phyloP scores from a whole-genome alignment of 37 sponge, comb jelly and placozoan genomes.

The Geodia barretti region DNA sequence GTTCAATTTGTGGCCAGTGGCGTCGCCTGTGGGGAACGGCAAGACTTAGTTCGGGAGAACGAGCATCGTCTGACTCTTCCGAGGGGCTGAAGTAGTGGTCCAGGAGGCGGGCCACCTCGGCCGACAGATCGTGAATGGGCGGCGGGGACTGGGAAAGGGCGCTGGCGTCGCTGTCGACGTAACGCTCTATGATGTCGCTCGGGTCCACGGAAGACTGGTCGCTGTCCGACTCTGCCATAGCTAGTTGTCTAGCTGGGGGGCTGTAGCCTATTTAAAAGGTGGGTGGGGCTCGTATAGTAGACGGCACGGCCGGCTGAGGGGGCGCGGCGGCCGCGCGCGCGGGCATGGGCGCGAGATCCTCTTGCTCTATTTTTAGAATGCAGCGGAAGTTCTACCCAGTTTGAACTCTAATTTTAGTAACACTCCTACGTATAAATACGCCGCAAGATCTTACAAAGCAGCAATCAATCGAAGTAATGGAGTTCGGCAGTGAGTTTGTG shows the following conservation, averaged over 20 bases:
- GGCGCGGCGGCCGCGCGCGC: too few relatives aligned
- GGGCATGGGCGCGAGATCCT: not conserved
- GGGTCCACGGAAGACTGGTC: not conserved
- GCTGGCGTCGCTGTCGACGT: not conserved
- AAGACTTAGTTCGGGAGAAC: too few relatives aligned
- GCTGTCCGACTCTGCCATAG: too few relatives aligned
- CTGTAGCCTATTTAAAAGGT: not conserved
- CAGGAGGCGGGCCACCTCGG: not conserved
- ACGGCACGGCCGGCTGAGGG: not conserved
- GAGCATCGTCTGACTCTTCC: not conserved
- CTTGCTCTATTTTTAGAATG: not conserved
- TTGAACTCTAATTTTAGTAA: not conserved
- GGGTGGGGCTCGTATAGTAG: not conserved
- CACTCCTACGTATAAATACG: not conserved
- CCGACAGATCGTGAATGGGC: not conserved
- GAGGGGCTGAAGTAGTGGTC: not conserved
- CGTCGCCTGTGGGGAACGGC: too few relatives aligned
- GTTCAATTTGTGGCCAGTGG: too few relatives aligned
- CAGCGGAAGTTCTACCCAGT: not conserved
- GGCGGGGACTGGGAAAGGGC: not conserved
- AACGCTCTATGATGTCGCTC: not conserved
- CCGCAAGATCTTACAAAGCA: too few relatives aligned
- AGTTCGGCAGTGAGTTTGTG: conserved; percentile 73
- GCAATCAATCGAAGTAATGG: too few relatives aligned
- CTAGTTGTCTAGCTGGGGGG: too few relatives aligned